A percentile compares a stretch with the other conserved stretches of the same genome.
phyloP scores from a whole-genome alignment of 1,140 invertebrate genomes.

The Sesamia nonagrioides region DNA sequence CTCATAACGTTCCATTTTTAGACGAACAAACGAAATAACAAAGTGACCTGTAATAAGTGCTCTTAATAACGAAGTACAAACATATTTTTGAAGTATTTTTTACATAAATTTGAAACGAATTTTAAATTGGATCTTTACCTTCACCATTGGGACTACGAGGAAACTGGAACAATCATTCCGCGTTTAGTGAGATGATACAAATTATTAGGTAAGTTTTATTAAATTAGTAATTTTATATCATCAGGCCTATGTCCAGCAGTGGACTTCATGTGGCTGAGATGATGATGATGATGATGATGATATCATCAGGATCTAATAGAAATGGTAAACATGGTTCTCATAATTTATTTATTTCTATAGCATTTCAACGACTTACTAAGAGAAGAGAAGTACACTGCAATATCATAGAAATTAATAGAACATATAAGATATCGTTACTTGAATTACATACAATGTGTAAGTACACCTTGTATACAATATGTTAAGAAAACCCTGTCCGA shows the following conservation, averaged over 20 bases:
- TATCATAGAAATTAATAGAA: too few relatives aligned
- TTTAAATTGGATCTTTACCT: conserved; percentile 56
- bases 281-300: too few relatives aligned
- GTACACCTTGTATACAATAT: too few relatives aligned
- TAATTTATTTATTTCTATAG: too few relatives aligned
- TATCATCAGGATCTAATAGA: not conserved
- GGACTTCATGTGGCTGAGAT: too few relatives aligned
- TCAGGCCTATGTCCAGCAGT: not conserved
- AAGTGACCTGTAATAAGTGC: conserved; percentile 72
- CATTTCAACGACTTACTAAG: too few relatives aligned
- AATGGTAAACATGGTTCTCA: too few relatives aligned
- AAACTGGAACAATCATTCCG: conserved; percentile 59
- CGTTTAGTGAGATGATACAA: conserved; percentile 77
- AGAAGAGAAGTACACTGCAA: too few relatives aligned
- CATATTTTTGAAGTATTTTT: conserved; percentile 57
- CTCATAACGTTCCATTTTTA: conserved; percentile 54
- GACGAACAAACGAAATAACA: conserved; percentile 70
- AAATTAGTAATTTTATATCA: not conserved
- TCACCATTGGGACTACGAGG: conserved; percentile 46
- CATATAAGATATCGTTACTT: too few relatives aligned
- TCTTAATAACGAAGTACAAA: conserved; percentile 73
- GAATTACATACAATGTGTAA: too few relatives aligned
- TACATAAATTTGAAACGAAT: conserved; percentile 15
- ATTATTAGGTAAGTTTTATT: conserved; percentile 68
- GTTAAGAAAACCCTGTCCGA: too few relatives aligned